Percentiles rank a stretch among this genome's conserved stretches.
phyloP scores from a whole-genome alignment of 2,888 invertebrate genomes.

The Eristalinus sepulchralis region DNA sequence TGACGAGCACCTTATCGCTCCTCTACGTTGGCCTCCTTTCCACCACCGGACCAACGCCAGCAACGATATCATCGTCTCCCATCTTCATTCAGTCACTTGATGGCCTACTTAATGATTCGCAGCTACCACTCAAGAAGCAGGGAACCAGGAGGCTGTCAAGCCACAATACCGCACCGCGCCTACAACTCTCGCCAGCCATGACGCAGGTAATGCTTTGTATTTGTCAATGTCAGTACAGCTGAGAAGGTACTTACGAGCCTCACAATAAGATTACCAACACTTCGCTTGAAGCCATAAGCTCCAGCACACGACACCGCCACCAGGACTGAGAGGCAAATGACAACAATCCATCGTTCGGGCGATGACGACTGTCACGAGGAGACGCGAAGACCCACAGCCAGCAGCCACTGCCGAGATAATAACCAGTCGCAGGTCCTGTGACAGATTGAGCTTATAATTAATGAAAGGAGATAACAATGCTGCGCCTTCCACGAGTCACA shows the following conservation, averaged over 20 bases:
- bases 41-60: not conserved
- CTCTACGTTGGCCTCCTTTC: not conserved
- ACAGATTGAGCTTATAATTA: constrained; percentile 62
- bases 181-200: not conserved
- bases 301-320: constrained; percentile 1
- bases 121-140: not conserved
- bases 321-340: constrained; percentile 3
- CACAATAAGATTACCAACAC: constrained; percentile 35
- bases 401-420: constrained; percentile 10
- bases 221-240: constrained; percentile 51
- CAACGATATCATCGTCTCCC: not conserved
- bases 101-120: constrained; percentile 7
- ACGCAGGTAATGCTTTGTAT: constrained; percentile 44
- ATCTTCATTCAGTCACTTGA: not conserved
- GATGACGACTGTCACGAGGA: constrained; percentile 38
- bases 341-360: constrained; percentile 33
- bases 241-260: constrained; percentile 35
- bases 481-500: constrained; percentile 8
- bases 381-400: not conserved
- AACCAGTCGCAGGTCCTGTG: constrained; percentile 45
- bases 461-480: constrained; percentile 46
- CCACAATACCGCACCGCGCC: not conserved
- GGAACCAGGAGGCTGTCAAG: not conserved
- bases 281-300: constrained; percentile 17
- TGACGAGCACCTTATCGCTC: too few species aligned